phyloP scores from a whole-genome alignment of 2,888 invertebrate genomes.

The Thelaira solivaga region DNA sequence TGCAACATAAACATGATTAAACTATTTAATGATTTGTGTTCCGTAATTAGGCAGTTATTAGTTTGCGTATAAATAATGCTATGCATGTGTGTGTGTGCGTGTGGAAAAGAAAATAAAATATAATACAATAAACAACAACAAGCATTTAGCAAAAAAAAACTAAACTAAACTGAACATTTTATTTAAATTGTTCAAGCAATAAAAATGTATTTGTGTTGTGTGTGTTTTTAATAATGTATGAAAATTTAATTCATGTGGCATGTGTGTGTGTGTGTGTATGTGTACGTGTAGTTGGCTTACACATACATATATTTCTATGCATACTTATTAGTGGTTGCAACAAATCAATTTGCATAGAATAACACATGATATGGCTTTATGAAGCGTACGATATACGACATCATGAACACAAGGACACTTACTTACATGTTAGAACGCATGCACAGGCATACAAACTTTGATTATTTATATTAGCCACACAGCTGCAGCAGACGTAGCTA shows the following conservation, averaged over 20 bases:
- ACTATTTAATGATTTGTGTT: slow-evolving; percentile 40
- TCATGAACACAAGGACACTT: slow-evolving; percentile 41
- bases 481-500: neutral
- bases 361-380: slow-evolving; percentile 9
- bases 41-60: slow-evolving; percentile 38
- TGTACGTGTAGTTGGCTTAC: neutral
- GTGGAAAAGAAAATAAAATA: neutral
- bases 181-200: slow-evolving; percentile 3
- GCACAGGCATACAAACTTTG: neutral
- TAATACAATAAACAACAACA: no score
- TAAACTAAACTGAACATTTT: neutral
- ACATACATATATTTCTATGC: slow-evolving; percentile 7
- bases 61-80: slow-evolving; percentile 30
- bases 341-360: slow-evolving; percentile 49
- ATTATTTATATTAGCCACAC: no score
- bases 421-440: neutral
- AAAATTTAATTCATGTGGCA: no score
- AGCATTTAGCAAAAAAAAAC: neutral
- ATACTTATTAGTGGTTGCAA: slow-evolving; percentile 46
- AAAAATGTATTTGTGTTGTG: neutral
- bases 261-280: neutral
- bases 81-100: neutral
- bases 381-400: neutral
- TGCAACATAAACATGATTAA: slow-evolving; percentile 28
- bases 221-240: no score